These are phyloP conservation scores for Magallana nippona DNA, from an alignment of 2,888 invertebrate genomes.

Conservation along the genomic window DNA sequence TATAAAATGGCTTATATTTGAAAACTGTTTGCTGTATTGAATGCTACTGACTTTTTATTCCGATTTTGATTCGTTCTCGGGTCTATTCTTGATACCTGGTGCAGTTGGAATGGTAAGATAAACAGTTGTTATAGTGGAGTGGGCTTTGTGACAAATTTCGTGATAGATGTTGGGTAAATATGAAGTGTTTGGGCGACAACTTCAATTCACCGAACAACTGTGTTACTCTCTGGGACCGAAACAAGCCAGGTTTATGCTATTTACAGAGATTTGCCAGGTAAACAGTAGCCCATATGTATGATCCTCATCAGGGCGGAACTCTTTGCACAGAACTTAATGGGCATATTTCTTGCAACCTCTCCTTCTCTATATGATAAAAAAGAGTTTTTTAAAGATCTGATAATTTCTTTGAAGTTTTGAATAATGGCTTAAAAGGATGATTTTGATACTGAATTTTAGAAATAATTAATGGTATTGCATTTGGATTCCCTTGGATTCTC, in stretches of 20 bases:
- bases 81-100: not conserved
- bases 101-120: not conserved
- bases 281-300: not conserved
- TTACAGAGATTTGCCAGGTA: constrained; percentile 5
- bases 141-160: constrained; percentile 19
- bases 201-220: not conserved
- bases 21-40: not conserved
- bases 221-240: not conserved
- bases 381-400: not conserved
- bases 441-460: too few species aligned
- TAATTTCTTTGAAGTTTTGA: not conserved
- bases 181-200: constrained; percentile 27
- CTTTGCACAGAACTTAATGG: constrained; percentile 2
- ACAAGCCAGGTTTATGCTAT: not conserved
- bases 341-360: not conserved
- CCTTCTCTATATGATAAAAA: not conserved
- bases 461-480: too few species aligned
- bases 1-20: too few species aligned
- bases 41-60: not conserved
- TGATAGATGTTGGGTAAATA: constrained; percentile 31
- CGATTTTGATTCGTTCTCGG: not conserved
- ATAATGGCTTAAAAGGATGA: too few species aligned
- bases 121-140: not conserved
- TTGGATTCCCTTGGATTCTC: too few species aligned
- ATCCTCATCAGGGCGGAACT: not conserved